Base-by-base conservation (phyloP, 2,113 vertebrate species). In the Peromyscus maniculatus region DNA sequence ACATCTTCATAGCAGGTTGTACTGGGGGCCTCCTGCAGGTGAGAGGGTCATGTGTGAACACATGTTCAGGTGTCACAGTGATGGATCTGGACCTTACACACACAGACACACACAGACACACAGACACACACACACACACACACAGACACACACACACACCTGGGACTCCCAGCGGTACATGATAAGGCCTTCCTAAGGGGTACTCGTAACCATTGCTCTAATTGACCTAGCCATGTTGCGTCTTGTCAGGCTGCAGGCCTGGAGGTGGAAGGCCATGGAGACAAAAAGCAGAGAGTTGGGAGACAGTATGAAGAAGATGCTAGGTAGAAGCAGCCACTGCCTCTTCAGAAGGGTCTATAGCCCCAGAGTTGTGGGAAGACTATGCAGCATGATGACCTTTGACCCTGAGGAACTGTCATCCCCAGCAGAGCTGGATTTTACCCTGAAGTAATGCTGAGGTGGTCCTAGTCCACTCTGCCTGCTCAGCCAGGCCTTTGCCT, bases 1-100 rank as follows among this genome's bases (percentile, higher is more conserved):
- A 99, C 0, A 89, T 99, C 93, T 99, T 98, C 77, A 13, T 97
- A 5, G 99, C 99, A 0, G 99, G 99, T 75, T 99, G 99, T 96
- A 98, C 99, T 6, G 98, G 98, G 9, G 99, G 99, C 7, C 59
- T 98, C 21, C 86, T 98, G 26, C 98, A 98, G 97, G 98, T 98
- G 93, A 98, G 97, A n/a, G 88, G 62, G 69, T 7, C 3, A 16
- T 5, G 0, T 0, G 1, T 26, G 91, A 33, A 28, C 26, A 5
- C 26, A 15, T n/a, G 0, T 55, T 7, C 24, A 75, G 28, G 69
- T 2, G 22, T 15, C 2, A 49, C 46, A 49, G 46, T 49, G 46
- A 49, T 49, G 7, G 46, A 49, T 49, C 46, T 49, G 46, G 7
- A 24, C 66, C 28, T 33, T 6, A 66, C 24, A 66, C 64, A 66